phyloP scores from a whole-genome alignment of 2,113 vertebrate species.

The Ursus arctos region DNA sequence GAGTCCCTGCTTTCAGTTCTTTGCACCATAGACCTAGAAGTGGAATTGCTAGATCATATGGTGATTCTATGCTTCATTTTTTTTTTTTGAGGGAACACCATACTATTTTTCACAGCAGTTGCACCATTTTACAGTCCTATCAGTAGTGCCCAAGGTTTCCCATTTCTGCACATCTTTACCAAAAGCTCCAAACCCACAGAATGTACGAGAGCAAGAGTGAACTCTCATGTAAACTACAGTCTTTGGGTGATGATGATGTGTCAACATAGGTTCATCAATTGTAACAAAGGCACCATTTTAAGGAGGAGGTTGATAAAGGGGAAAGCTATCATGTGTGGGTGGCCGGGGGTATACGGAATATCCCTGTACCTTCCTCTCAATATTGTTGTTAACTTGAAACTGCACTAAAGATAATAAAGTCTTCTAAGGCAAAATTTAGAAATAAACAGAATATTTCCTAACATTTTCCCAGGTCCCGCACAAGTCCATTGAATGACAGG shows the following conservation, averaged over 20 bases:
- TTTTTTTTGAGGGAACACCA: background rate
- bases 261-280: background rate
- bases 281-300: background rate
- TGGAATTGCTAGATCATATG: background rate
- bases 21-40: background rate
- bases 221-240: background rate
- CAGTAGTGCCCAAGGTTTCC: background rate
- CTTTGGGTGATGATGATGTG: background rate
- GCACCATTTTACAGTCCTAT: background rate
- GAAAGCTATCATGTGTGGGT: background rate
- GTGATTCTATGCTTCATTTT: background rate
- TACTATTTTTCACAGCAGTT: background rate
- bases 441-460: conserved; percentile 12
- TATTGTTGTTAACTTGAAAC: background rate
- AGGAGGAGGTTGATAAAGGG: background rate
- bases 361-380: background rate
- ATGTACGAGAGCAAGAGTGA: background rate
- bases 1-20: background rate
- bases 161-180: background rate
- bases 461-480: background rate
- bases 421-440: background rate
- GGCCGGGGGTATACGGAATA: background rate
- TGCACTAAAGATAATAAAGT: background rate
- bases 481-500: background rate
- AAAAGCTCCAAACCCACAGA: background rate